Conservation (phyloP, 2,888 invertebrate genomes). For the Lasioglossum oenotherae region DNA sequence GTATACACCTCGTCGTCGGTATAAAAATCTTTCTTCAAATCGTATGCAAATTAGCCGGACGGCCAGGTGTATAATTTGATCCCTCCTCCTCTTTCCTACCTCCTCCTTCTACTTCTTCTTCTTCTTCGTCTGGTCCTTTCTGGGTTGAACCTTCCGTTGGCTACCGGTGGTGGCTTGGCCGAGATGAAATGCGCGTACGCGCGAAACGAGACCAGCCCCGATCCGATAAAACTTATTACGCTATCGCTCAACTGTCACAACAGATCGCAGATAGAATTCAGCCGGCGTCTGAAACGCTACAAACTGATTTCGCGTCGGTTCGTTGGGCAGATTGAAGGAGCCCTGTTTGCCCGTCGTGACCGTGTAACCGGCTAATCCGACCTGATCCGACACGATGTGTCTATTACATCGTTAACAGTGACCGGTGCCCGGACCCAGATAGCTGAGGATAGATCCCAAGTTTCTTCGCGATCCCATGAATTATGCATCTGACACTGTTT, state of each 20-base stretch:
- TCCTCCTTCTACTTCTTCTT: slow-evolving; percentile 40
- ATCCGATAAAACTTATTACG: slow-evolving; percentile 72
- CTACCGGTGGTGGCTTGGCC: slow-evolving; percentile 45
- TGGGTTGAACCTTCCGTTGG: slow-evolving; percentile 10
- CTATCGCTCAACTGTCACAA: slow-evolving; percentile 78
- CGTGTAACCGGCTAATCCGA: slow-evolving; percentile 61
- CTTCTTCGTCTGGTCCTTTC: slow-evolving; percentile 9
- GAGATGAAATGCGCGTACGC: slow-evolving; percentile 57
- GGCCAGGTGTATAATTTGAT: slow-evolving; percentile 75
- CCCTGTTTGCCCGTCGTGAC: slow-evolving; percentile 46
- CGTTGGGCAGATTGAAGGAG: slow-evolving; percentile 51
- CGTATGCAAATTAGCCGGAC: slow-evolving; percentile 76
- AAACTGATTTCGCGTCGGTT: slow-evolving; percentile 61
- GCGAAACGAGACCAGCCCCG: slow-evolving; percentile 32
- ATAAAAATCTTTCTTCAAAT: slow-evolving; percentile 72
- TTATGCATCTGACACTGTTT: neutral
- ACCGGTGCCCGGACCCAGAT: slow-evolving; percentile 20
- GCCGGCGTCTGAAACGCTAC: slow-evolving; percentile 61
- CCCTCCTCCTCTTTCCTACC: slow-evolving; percentile 51
- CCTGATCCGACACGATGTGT: slow-evolving; percentile 64
- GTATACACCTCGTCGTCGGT: slow-evolving; percentile 1
- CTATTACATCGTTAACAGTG: slow-evolving; percentile 57
- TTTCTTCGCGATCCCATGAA: slow-evolving; percentile 28
- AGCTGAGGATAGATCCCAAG: slow-evolving; percentile 27
- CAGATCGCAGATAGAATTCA: slow-evolving; percentile 76